Conservation (phyloP, 2,113 vertebrate genomes). For the Vombatus ursinus region DNA sequence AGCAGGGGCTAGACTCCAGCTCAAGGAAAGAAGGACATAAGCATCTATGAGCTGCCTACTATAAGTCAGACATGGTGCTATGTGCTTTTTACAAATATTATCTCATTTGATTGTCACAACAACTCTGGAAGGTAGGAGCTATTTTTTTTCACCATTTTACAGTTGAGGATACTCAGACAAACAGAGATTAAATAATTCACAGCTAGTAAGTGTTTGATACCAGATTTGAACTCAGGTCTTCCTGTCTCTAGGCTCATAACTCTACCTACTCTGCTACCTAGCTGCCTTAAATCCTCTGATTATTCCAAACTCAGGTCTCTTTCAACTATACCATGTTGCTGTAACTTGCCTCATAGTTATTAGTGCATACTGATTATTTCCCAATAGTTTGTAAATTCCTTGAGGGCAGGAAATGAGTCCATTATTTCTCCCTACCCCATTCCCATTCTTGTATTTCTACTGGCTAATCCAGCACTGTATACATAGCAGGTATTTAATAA, state of each 20-base stretch:
- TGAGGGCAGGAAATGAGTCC: not conserved
- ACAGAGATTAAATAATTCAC: not conserved
- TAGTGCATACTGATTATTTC: not conserved
- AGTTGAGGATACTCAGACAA: not conserved
- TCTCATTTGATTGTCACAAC: not conserved
- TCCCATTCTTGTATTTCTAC: not conserved
- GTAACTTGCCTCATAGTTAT: not conserved
- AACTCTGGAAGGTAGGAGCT: not conserved
- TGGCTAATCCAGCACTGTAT: not conserved
- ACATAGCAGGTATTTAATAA: not conserved
- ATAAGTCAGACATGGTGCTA: not conserved
- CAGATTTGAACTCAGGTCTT: not conserved
- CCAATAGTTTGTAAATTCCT: not conserved
- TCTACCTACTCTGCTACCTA: not conserved
- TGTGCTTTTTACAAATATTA: not conserved
- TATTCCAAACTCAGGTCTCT: not conserved
- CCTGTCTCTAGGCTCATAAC: not conserved
- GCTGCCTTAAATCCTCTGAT: not conserved
- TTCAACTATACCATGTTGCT: not conserved
- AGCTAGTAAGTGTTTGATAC: not conserved
- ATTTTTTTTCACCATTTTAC: not conserved
- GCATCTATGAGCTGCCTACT: no score
- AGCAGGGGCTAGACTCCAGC: no score
- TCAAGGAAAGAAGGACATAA: no score
- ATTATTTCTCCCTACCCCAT: not conserved